Percentiles rank a stretch among this genome's conserved stretches.
These are phyloP conservation scores for Corythornis cristatus DNA, from an alignment of 2,113 vertebrate genomes.

Conservation along the genomic window DNA sequence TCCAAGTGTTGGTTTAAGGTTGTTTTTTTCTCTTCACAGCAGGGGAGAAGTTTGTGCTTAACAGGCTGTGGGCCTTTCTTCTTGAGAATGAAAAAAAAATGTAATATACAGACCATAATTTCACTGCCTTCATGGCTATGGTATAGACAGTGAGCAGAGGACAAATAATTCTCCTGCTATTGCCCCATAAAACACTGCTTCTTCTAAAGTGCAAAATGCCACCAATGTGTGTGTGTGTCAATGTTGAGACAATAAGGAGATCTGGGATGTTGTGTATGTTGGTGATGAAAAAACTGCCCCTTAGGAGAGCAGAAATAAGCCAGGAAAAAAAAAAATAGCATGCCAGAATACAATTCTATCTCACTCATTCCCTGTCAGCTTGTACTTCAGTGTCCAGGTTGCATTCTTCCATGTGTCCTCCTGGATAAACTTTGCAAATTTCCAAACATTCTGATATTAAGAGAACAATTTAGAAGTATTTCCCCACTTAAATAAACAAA, in stretches of 20 bases:
- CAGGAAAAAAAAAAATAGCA: too few species aligned
- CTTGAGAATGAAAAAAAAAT: neutral
- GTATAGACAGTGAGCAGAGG: neutral
- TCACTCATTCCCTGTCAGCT: too few species aligned
- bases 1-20: neutral
- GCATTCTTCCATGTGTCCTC: too few species aligned
- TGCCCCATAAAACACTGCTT: neutral
- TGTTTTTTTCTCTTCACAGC: neutral
- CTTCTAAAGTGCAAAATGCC: neutral
- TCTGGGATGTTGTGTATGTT: accelerated
- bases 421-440: too few species aligned
- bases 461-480: too few species aligned
- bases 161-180: neutral
- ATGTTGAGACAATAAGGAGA: neutral
- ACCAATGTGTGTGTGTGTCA: accelerated
- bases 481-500: neutral
- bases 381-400: too few species aligned
- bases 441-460: too few species aligned
- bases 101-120: neutral
- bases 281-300: too few species aligned
- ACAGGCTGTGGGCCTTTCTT: neutral
- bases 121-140: neutral
- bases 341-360: too few species aligned
- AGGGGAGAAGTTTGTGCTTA: neutral
- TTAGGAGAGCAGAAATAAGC: too few species aligned